Evolutionary conservation across 2,113 vertebrate species (phyloP).

Genomic region (Recurvirostra avosetta): DNA sequence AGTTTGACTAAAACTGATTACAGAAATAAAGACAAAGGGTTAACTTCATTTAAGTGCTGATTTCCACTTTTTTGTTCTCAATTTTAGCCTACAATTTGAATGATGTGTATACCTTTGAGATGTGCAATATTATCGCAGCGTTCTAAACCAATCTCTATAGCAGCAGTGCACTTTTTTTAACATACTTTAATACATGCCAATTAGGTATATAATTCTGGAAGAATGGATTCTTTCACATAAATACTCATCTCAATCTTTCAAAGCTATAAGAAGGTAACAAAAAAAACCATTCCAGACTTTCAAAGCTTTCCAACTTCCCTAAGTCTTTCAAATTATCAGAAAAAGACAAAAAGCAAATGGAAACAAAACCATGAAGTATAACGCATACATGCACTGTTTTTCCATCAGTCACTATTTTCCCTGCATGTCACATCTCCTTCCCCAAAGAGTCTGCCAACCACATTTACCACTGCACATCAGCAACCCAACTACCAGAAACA

Average conservation of each 20-base stretch:
- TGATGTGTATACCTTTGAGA: background rate
- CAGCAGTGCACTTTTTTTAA: background rate
- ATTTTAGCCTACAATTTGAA: background rate
- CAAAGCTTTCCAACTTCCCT: background rate
- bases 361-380: background rate
- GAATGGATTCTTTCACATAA: background rate
- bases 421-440: background rate
- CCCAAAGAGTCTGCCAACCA: background rate
- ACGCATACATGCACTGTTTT: background rate
- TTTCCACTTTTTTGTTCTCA: background rate
- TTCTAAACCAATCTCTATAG: background rate
- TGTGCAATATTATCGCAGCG: background rate
- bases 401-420: background rate
- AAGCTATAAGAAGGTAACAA: background rate
- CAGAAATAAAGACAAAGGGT: background rate
- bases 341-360: background rate
- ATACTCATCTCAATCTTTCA: background rate
- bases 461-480: background rate
- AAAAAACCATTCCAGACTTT: background rate
- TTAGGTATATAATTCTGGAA: background rate
- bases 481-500: background rate
- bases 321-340: background rate
- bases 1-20: background rate
- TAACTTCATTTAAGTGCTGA: background rate
- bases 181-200: background rate